These are phyloP conservation scores for Penaeus japonicus DNA, from an alignment of 1,140 invertebrate genomes.

Conservation along the genomic window DNA sequence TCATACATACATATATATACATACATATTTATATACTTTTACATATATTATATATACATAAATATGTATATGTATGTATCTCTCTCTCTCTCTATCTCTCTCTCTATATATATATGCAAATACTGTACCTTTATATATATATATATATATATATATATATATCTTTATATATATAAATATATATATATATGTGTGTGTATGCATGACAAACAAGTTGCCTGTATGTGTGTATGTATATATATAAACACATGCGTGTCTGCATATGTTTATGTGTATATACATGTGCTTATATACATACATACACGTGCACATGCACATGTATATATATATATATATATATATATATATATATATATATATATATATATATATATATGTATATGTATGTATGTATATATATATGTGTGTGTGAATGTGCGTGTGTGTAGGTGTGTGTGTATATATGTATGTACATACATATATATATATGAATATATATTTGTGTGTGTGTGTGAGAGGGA, in stretches of 20 bases:
- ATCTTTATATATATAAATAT: no score
- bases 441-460: no score
- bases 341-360: conserved; percentile 6
- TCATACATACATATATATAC: not conserved
- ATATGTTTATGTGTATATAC: not conserved
- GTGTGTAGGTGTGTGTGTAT: no score
- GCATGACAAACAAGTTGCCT: not conserved
- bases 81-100: no score
- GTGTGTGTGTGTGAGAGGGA: no score
- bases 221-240: not conserved
- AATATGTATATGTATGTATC: not conserved
- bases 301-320: no score
- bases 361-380: conserved; percentile 23
- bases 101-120: not conserved
- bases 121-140: no score
- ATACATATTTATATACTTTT: not conserved
- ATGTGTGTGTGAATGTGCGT: no score
- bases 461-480: no score
- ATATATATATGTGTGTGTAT: not conserved
- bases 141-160: no score
- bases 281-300: not conserved
- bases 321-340: not conserved
- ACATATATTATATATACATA: not conserved
- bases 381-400: not conserved
- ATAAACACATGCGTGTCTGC: not conserved